These are phyloP conservation scores for Hyphantria cunea DNA, from an alignment of 1,140 invertebrate species.

Conservation along the genomic window DNA sequence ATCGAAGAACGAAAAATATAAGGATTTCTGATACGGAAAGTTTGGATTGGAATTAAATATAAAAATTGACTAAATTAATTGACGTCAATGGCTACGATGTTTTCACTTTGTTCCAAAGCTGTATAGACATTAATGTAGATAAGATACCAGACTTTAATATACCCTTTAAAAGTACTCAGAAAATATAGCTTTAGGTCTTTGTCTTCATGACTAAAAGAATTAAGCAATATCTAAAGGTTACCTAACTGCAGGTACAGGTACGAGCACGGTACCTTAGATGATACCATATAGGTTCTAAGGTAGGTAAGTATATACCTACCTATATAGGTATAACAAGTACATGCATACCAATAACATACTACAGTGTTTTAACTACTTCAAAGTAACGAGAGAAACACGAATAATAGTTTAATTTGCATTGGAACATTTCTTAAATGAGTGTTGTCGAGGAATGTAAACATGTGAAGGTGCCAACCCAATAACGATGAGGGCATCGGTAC, in stretches of 20 bases:
- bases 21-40: constrained; percentile 5
- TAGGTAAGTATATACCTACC: too few relatives aligned
- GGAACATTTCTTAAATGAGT: constrained; percentile 19
- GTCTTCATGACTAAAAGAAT: too few relatives aligned
- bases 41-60: constrained; percentile 6
- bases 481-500: constrained; percentile 19
- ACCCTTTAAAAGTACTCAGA: too few relatives aligned
- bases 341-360: background rate
- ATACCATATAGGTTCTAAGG: too few relatives aligned
- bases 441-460: constrained; percentile 27
- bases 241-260: too few relatives aligned
- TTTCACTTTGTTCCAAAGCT: background rate
- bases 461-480: constrained; percentile 17
- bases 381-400: background rate
- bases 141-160: too few relatives aligned
- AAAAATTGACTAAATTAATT: constrained; percentile 12
- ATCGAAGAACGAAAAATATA: constrained; percentile 6
- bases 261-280: too few relatives aligned
- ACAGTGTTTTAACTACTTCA: background rate
- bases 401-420: constrained; percentile 15
- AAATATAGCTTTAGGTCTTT: too few relatives aligned
- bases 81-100: background rate
- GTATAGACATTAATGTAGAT: too few relatives aligned
- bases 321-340: too few relatives aligned
- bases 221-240: too few relatives aligned